Evolutionary conservation across 2,113 vertebrate genomes (phyloP).

Genomic region (Picathartes gymnocephalus): DNA sequence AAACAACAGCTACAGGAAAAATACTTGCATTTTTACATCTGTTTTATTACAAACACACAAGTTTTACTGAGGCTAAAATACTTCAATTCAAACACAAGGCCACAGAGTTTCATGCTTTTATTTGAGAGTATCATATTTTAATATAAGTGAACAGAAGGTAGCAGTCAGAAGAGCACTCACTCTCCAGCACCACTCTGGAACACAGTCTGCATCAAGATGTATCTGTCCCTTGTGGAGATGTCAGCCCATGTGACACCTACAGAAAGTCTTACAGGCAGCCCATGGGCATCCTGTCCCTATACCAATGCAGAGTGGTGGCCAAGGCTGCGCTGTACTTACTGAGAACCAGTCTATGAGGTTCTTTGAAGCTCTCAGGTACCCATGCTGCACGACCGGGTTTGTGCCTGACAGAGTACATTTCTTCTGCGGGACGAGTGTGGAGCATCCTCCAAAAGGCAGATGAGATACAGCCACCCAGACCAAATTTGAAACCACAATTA

Average conservation of each 20-base stretch:
- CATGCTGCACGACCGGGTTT: neutral
- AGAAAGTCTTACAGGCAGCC: neutral
- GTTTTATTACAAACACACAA: neutral
- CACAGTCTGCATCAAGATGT: neutral
- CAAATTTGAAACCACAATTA: neutral
- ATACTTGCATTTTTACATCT: neutral
- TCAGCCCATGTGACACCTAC: neutral
- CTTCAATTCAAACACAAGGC: neutral
- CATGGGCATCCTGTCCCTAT: neutral
- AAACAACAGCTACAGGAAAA: neutral
- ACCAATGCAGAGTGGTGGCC: rapidly evolving
- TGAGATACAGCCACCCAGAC: neutral
- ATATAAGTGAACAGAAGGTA: neutral
- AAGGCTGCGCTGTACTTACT: neutral
- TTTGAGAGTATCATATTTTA: neutral
- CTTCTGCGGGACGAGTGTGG: neutral
- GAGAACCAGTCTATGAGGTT: neutral
- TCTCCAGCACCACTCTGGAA: neutral
- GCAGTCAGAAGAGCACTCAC: neutral
- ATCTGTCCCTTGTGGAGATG: neutral
- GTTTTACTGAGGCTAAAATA: neutral
- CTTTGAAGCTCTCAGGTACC: neutral
- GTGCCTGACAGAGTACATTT: neutral
- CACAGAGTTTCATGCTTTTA: neutral
- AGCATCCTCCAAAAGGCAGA: neutral